Conservation (phyloP, 2,888 invertebrate species). For the Oligia latruncula region DNA sequence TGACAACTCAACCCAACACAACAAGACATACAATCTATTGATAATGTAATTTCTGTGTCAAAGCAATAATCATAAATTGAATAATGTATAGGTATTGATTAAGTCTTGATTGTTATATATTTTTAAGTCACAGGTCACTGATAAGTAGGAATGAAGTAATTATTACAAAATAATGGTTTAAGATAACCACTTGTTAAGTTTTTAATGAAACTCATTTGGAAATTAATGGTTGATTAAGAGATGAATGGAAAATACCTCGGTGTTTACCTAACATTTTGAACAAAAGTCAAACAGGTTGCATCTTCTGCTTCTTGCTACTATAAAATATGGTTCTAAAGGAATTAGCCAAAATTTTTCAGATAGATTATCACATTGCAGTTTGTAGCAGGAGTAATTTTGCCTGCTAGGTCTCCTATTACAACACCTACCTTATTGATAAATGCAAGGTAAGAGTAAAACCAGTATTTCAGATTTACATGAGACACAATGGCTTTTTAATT, state of each 20-base stretch:
- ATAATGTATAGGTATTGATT: neutral
- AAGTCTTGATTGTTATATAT: neutral
- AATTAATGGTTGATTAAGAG: neutral
- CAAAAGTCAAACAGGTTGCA: neutral
- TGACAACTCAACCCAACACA: neutral
- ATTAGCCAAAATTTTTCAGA: too few species aligned
- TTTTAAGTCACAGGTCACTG: slow-evolving; percentile 31
- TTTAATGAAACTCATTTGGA: neutral
- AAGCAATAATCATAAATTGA: neutral
- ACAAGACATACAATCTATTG: neutral
- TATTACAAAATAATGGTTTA: neutral
- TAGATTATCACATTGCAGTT: neutral
- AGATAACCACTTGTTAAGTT: neutral
- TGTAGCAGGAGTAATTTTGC: neutral
- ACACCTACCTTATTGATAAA: neutral
- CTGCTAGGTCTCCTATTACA: neutral
- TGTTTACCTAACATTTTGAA: neutral
- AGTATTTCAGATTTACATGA: neutral
- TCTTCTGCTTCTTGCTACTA: neutral
- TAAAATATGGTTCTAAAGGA: neutral
- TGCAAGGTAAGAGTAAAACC: neutral
- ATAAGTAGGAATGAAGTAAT: slow-evolving; percentile 8
- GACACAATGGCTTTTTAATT: too few species aligned
- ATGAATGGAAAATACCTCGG: neutral
- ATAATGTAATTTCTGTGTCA: neutral